Conservation (phyloP, 1,140 invertebrate species). For the Ips typographus region DNA sequence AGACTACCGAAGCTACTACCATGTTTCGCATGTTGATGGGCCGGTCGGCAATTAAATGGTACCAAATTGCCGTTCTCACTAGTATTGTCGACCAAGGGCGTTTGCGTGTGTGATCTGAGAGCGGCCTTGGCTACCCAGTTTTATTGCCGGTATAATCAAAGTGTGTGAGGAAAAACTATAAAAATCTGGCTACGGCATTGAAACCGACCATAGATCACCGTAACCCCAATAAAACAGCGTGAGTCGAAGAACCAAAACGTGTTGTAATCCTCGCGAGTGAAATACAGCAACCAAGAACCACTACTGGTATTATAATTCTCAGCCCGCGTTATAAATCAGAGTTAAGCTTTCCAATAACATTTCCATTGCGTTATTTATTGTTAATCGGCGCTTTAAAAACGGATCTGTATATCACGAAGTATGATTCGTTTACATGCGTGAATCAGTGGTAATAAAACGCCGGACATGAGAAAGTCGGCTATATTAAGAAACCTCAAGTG, state of each 20-base stretch:
- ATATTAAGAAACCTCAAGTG: no score
- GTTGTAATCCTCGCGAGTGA: constrained; percentile 14
- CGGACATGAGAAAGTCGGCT: neutral
- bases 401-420: constrained; percentile 25
- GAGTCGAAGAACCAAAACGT: constrained; percentile 9
- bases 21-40: constrained; percentile 9
- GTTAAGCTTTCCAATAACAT: constrained; percentile 24
- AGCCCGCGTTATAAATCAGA: constrained; percentile 21
- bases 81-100: neutral
- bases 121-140: neutral
- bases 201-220: constrained; percentile 12
- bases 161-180: neutral
- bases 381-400: constrained; percentile 19
- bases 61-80: neutral
- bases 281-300: constrained; percentile 19
- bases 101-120: neutral
- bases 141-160: neutral
- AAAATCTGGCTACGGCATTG: neutral
- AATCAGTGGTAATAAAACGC: neutral
- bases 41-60: neutral
- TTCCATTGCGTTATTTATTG: constrained; percentile 23
- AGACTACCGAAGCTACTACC: constrained; percentile 18
- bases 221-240: constrained; percentile 12
- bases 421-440: constrained; percentile 6
- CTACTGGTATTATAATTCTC: constrained; percentile 30